phyloP scores from a whole-genome alignment of 2,797 vertebrate genomes.

The Notamacropus eugenii region DNA sequence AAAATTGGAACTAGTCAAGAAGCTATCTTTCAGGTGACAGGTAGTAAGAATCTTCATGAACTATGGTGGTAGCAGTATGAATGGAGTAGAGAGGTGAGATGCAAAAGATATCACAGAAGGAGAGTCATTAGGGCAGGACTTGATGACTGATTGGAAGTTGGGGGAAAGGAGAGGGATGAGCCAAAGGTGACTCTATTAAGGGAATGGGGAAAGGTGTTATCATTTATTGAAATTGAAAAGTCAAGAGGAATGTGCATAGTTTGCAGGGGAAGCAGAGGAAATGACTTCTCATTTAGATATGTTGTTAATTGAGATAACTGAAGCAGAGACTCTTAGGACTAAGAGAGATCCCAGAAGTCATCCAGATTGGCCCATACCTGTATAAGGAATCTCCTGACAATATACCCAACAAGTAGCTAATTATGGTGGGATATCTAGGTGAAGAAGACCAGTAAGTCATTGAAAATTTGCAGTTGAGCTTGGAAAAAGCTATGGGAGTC shows the following conservation, averaged over 20 bases:
- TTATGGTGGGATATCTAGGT: not conserved
- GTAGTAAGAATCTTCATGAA: not conserved
- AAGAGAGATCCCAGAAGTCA: not conserved
- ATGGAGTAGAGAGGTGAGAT: not conserved
- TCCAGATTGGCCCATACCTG: not conserved
- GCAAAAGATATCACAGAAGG: not conserved
- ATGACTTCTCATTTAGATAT: not conserved
- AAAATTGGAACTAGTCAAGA: not conserved
- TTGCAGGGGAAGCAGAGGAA: not conserved
- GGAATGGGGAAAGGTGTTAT: not conserved
- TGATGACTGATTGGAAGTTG: not conserved
- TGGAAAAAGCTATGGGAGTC: not conserved
- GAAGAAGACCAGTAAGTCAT: not conserved
- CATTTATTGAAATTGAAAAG: not conserved
- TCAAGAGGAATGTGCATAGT: not conserved
- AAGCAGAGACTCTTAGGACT: not conserved
- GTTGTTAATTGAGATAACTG: not conserved
- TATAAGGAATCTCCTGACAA: not conserved
- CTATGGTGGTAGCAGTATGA: not conserved
- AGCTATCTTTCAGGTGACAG: not conserved
- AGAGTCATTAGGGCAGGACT: not conserved
- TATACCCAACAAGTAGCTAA: not conserved
- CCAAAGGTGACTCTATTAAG: not conserved
- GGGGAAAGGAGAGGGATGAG: not conserved
- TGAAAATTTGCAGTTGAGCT: not conserved